A percentile compares a stretch with the other conserved stretches of the same genome.
Evolutionary conservation across 2,113 vertebrate genomes (phyloP).

Genomic region (Mustela nigripes): DNA sequence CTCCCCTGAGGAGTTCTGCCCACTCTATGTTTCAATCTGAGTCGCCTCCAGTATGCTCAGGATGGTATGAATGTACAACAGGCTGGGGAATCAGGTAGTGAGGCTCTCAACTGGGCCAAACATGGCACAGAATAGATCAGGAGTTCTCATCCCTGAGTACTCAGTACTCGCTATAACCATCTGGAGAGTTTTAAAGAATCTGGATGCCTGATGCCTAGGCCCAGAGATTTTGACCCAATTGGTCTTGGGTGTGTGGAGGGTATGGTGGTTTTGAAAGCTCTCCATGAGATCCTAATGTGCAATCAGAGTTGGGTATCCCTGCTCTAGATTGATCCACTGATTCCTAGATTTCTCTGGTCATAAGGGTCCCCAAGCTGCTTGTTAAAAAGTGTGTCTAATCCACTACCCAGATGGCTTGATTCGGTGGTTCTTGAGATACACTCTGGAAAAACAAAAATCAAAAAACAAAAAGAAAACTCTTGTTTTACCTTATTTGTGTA

Average conservation of each 20-base stretch:
- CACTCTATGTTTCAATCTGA: not conserved
- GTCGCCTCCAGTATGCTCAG: not conserved
- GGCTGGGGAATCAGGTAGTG: accelerated
- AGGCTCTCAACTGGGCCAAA: accelerated
- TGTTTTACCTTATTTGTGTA: slow-evolving; percentile 42
- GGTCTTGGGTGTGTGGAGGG: not conserved
- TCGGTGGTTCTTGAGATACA: not conserved
- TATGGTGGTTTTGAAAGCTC: not conserved
- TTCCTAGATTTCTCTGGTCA: not conserved
- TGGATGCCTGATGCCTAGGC: accelerated
- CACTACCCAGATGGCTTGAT: not conserved
- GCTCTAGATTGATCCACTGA: not conserved
- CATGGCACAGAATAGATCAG: accelerated
- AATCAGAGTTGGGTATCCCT: not conserved
- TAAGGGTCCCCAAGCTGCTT: not conserved
- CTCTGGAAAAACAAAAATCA: not conserved
- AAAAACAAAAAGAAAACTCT: not conserved
- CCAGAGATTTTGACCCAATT: not conserved
- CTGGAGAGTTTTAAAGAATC: not conserved
- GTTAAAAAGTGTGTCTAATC: not conserved
- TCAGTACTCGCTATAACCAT: not conserved
- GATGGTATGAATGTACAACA: not conserved
- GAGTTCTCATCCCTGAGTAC: accelerated
- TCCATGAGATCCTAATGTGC: not conserved
- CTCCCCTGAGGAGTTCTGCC: not conserved